Conservation (phyloP, 2,888 invertebrate species). For the Protonemura montana region DNA sequence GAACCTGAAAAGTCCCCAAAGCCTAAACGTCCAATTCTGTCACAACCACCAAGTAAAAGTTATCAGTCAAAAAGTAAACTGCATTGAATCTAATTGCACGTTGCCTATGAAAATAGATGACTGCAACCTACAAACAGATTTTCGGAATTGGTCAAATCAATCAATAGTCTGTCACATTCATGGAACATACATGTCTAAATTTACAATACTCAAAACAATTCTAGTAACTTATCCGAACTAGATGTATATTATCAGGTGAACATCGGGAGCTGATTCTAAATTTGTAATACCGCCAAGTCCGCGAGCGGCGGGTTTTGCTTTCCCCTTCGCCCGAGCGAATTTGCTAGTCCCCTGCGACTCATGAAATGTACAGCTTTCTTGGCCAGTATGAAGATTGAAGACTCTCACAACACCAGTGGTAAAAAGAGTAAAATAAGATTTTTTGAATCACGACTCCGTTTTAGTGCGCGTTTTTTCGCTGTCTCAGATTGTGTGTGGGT, state of each 20-base stretch:
- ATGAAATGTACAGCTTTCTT: conserved; percentile 34
- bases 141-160: too few species aligned
- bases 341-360: conserved; percentile 16
- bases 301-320: not conserved
- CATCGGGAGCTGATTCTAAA: not conserved
- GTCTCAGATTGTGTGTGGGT: conserved; percentile 3
- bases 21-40: too few species aligned
- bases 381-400: conserved; percentile 39
- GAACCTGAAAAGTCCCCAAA: too few species aligned
- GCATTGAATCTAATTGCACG: too few species aligned
- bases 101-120: too few species aligned
- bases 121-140: too few species aligned
- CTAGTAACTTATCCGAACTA: not conserved
- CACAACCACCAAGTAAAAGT: too few species aligned
- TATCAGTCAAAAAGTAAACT: too few species aligned
- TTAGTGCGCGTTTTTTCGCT: conserved; percentile 32
- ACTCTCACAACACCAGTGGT: conserved; percentile 27
- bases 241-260: not conserved
- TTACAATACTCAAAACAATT: too few species aligned
- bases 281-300: conserved; percentile 14
- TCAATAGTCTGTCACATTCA: too few species aligned
- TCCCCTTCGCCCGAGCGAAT: not conserved
- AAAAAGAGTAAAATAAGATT: conserved; percentile 29
- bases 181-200: too few species aligned
- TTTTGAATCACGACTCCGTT: conserved; percentile 41